Evolutionary conservation across 1,140 invertebrate species (phyloP).

Genomic region (Aphaenogaster ashmeadi): DNA sequence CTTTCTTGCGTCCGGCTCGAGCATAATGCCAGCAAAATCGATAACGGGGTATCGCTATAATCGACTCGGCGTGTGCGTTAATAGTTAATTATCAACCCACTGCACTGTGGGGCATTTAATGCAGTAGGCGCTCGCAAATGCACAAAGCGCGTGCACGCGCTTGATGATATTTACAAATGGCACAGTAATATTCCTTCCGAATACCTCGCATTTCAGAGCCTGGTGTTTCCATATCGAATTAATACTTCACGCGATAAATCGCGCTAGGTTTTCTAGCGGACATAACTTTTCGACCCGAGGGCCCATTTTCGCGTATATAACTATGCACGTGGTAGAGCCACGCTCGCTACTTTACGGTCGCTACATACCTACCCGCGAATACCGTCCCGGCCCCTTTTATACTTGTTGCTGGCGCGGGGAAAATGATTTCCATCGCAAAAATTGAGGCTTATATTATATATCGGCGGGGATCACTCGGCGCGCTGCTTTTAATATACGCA

Average conservation of each 20-base stretch:
- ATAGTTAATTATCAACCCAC: conserved; percentile 53
- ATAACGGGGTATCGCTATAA: not conserved
- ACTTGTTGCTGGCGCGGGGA: conserved; percentile 65
- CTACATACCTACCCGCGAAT: not conserved
- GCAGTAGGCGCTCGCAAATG: conserved; percentile 17
- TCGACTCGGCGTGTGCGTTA: conserved; percentile 22
- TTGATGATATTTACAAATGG: conserved; percentile 26
- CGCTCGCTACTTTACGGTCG: not conserved
- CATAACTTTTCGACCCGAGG: not conserved
- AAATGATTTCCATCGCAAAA: conserved; percentile 59
- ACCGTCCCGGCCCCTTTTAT: not conserved
- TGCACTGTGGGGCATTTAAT: conserved; percentile 46
- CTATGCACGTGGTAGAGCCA: not conserved
- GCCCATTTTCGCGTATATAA: not conserved
- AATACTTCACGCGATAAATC: conserved; percentile 10
- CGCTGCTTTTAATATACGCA: conserved; percentile 45
- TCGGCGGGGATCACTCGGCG: not conserved
- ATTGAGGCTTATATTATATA: conserved; percentile 34
- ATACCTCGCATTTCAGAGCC: conserved; percentile 16
- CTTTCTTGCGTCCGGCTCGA: not conserved
- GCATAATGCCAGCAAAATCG: conserved; percentile 16
- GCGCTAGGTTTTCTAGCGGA: not conserved
- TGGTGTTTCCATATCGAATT: not conserved
- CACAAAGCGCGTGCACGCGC: conserved; percentile 15
- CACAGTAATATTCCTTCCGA: conserved; percentile 20